These are phyloP conservation scores for Laterallus jamaicensis DNA, from an alignment of 2,113 vertebrate species.

Conservation along the genomic window DNA sequence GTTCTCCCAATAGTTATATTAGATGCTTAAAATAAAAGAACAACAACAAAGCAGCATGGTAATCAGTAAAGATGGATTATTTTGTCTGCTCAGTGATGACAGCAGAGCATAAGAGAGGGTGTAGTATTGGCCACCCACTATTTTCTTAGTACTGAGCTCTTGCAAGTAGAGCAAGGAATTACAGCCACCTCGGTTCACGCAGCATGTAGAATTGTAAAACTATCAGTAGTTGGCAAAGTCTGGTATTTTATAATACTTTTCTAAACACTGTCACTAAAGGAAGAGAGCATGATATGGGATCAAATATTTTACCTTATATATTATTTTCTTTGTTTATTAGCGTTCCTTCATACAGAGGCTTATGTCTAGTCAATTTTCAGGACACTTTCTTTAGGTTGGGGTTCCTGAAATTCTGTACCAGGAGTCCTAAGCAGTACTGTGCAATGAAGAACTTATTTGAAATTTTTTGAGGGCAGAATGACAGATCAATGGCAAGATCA, in stretches of 20 bases:
- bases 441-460: conserved; percentile 5
- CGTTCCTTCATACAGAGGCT: neutral
- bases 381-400: neutral
- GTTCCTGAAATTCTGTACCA: neutral
- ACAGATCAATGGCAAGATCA: conserved; percentile 25
- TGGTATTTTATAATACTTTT: neutral
- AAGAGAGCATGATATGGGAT: neutral
- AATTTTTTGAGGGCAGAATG: neutral
- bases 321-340: neutral
- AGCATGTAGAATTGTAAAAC: neutral
- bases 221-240: neutral
- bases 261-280: neutral
- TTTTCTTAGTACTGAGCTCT: neutral
- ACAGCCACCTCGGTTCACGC: neutral
- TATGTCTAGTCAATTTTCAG: neutral
- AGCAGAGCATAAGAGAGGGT: neutral
- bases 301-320: neutral
- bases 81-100: neutral
- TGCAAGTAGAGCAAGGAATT: neutral
- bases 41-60: neutral
- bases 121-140: neutral
- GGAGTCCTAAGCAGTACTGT: neutral
- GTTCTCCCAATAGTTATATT: neutral
- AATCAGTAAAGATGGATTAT: neutral
- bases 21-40: neutral